A percentile compares a stretch with the other conserved stretches of the same genome.
Evolutionary conservation across 2,113 vertebrate species (phyloP).

Genomic region (Rhynchomys soricoides): DNA sequence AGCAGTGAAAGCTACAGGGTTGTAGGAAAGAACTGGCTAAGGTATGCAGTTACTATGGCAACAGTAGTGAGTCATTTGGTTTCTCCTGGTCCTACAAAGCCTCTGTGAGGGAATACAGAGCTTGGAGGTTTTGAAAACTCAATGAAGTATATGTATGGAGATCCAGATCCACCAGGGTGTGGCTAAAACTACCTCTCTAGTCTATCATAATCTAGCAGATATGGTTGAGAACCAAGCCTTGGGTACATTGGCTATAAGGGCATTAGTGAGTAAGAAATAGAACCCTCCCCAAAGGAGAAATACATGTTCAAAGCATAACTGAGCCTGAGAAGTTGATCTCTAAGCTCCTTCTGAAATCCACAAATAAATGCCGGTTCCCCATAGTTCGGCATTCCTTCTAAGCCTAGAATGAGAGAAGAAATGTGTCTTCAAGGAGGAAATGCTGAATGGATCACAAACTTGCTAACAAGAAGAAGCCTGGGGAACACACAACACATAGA

Average conservation of each 20-base stretch:
- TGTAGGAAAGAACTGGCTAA: neutral
- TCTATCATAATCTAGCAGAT: neutral
- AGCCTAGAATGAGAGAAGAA: neutral
- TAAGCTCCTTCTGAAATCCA: neutral
- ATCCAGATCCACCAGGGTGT: neutral
- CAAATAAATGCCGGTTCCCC: neutral
- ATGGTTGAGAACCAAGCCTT: neutral
- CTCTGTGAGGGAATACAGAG: neutral
- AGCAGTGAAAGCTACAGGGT: neutral
- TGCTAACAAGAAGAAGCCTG: neutral
- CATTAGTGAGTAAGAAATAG: neutral
- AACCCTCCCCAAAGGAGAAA: neutral
- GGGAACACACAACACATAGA: neutral
- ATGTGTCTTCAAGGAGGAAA: neutral
- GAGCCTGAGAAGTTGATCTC: neutral
- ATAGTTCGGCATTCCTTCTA: neutral
- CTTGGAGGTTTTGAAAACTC: neutral
- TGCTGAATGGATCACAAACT: neutral
- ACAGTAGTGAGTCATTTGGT: neutral
- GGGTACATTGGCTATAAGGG: neutral
- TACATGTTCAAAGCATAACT: neutral
- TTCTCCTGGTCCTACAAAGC: neutral
- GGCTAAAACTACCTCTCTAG: conserved; percentile 11
- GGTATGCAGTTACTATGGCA: neutral
- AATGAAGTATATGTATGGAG: neutral